These are phyloP conservation scores for Orius laevigatus DNA, from an alignment of 1,140 invertebrate species.

Conservation along the genomic window DNA sequence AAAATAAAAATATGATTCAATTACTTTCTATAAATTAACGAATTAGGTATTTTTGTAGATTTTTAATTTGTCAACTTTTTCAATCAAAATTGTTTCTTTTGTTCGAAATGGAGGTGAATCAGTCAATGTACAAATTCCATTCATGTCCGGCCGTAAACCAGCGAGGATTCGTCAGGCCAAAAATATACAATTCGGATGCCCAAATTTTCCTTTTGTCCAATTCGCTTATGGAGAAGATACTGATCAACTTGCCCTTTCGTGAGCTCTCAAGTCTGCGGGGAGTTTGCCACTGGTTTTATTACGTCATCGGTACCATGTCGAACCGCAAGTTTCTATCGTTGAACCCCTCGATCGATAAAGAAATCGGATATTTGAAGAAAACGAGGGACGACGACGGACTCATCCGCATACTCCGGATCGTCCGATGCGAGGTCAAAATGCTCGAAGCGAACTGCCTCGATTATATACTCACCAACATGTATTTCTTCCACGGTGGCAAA, in stretches of 20 bases:
- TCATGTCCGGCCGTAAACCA: too few species aligned
- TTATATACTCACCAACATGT: constrained; percentile 2
- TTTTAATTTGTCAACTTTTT: too few species aligned
- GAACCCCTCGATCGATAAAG: not conserved
- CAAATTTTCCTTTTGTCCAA: constrained; percentile 6
- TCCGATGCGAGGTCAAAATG: not conserved
- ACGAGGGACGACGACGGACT: not conserved
- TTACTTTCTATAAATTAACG: too few species aligned
- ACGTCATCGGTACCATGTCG: constrained; percentile 4
- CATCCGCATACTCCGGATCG: not conserved
- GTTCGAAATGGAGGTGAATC: too few species aligned
- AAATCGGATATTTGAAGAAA: not conserved
- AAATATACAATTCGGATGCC: too few species aligned
- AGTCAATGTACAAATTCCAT: too few species aligned
- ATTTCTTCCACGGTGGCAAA: constrained; percentile 2
- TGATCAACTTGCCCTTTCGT: not conserved
- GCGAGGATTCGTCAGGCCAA: too few species aligned
- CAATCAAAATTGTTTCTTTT: too few species aligned
- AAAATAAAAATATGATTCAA: too few species aligned
- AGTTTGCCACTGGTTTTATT: constrained; percentile 6
- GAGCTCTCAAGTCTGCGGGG: not conserved
- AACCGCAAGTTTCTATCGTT: constrained; percentile 4
- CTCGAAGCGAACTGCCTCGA: not conserved
- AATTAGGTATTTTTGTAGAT: too few species aligned
- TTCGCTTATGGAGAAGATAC: constrained; percentile 4